Evolutionary conservation across 2,888 invertebrate species (phyloP).

Genomic region (Stegana nigrithorax): DNA sequence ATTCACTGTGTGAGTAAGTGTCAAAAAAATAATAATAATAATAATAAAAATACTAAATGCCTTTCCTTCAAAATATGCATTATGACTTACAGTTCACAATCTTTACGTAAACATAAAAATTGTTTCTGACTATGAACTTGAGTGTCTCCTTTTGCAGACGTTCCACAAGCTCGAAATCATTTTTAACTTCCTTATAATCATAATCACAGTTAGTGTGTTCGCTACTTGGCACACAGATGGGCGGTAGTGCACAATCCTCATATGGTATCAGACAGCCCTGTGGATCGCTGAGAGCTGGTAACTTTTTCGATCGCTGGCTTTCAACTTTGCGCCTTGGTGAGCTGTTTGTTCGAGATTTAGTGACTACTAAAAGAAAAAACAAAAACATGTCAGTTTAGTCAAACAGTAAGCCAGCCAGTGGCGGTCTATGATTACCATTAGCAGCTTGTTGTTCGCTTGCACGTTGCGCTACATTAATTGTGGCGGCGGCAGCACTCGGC

Average conservation of each 20-base stretch:
- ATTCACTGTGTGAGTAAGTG: conserved; percentile 71
- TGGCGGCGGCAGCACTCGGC: conserved; percentile 57
- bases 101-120: conserved; percentile 80
- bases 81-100: conserved; percentile 78
- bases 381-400: too few relatives aligned
- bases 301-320: conserved; percentile 45
- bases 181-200: conserved; percentile 67
- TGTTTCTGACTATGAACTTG: conserved; percentile 80
- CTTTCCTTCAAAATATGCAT: not conserved
- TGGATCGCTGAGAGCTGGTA: conserved; percentile 56
- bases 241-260: conserved; percentile 71
- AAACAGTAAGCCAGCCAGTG: too few relatives aligned
- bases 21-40: not conserved
- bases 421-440: too few relatives aligned
- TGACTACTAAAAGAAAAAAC: not conserved
- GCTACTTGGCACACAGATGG: conserved; percentile 65
- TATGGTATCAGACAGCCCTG: conserved; percentile 62
- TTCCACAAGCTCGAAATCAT: conserved; percentile 72
- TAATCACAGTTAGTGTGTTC: conserved; percentile 56
- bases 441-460: conserved; percentile 20
- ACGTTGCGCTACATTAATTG: conserved; percentile 40
- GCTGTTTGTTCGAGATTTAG: conserved; percentile 36
- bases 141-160: conserved; percentile 74
- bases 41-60: too few relatives aligned
- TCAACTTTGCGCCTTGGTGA: conserved; percentile 49